Conservation (phyloP, 2,797 vertebrate genomes). For the Myotis planiceps region DNA sequence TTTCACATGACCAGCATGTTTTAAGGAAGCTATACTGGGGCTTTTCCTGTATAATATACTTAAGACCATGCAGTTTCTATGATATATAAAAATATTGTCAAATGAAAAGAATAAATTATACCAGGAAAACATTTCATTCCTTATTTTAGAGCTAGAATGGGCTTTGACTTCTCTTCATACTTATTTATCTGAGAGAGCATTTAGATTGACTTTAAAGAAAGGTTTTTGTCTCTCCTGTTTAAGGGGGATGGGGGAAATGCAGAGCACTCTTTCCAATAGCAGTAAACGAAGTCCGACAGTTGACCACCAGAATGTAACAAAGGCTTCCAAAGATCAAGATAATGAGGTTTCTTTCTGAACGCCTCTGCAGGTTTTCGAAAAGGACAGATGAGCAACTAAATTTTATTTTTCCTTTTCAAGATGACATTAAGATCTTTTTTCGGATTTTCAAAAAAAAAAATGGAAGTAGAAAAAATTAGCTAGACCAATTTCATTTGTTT, state of each 20-base stretch:
- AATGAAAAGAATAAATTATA: slow-evolving; percentile 1
- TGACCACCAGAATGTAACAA: neutral
- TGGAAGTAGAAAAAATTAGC: neutral
- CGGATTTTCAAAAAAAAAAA: neutral
- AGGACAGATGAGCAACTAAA: neutral
- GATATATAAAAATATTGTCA: slow-evolving; percentile 36
- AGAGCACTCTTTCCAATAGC: neutral
- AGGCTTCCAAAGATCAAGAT: neutral
- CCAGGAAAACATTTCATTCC: neutral
- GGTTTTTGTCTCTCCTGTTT: neutral
- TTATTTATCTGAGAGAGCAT: slow-evolving; percentile 14
- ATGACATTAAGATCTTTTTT: neutral
- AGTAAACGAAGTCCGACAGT: neutral
- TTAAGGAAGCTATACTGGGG: neutral
- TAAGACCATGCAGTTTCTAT: neutral
- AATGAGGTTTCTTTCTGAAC: neutral
- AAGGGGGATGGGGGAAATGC: too few relatives aligned
- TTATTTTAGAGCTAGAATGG: slow-evolving; percentile 44
- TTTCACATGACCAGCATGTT: neutral
- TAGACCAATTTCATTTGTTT: neutral
- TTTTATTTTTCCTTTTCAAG: neutral
- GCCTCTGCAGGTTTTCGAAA: neutral
- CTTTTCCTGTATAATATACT: neutral
- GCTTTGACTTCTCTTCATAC: neutral
- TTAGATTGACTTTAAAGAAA: neutral